Base-by-base conservation (phyloP, 30 jellyfish, hydroid and myxozoan species). In the Cassiopea andromeda region DNA sequence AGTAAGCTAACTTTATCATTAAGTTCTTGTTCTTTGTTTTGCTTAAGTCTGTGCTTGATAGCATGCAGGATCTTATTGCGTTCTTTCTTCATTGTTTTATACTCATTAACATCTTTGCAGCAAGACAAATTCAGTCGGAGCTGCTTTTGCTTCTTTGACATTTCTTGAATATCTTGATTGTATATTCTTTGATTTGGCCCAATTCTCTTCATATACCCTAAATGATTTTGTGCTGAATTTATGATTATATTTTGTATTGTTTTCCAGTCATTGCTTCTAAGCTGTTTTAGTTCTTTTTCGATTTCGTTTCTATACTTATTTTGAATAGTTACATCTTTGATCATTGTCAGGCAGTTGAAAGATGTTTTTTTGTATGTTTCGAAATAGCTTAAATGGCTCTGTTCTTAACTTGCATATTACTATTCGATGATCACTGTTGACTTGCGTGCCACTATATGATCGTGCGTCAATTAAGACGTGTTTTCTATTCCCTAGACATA, bases 181-280 rank as follows among this genome's bases (percentile, higher is more conserved):
- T 81, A 64, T 1, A 44, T 38, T 50, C 27, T 59, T 80, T 66
- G 61, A 79, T 50, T 59, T 5, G 89, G 89, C 44, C 81, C 89
- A 49, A 59, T 48, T 54, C 12, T 80, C 89, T 80, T 80, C 60
- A 48, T 57, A 59, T 80, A 80, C 60, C 78, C 89, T 59, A 80
- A 44, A 80, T 66, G 58, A 79, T 80, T 60, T 80, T 80, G 82
- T 27, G 82, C 81, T 80, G 58, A 80, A 71, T 72, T 71, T 61
- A 58, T 72, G 49, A 73, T 72, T 72, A 71, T 73, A 68, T 72
- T 80, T 48, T 84, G 71, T 84, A 84, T 84, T 59, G 78, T 84
- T 72, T 61, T 71, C 92, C 92, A 71, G 69, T 84, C 87, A 73
- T 84, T 84, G 57, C 85, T 75, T 47, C 73, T 84, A 72, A 75